Percentiles rank a stretch among this genome's conserved stretches.
phyloP scores from a whole-genome alignment of 2,113 vertebrate species.

The Illadopsis cleaveri region DNA sequence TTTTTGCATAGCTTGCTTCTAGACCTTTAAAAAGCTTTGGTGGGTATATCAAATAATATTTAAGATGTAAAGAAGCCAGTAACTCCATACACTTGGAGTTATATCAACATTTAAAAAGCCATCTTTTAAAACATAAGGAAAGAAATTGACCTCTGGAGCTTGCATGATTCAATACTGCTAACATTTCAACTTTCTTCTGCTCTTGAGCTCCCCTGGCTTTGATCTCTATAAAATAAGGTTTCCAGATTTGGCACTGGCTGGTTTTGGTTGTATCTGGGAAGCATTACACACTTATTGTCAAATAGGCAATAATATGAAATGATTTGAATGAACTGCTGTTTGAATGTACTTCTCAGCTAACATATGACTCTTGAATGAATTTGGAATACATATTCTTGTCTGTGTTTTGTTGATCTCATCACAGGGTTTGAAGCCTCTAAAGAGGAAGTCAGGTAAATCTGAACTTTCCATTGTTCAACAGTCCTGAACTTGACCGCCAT shows the following conservation, averaged over 20 bases:
- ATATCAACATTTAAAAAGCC: background rate
- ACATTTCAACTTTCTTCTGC: background rate
- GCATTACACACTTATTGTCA: background rate
- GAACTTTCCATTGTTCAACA: background rate
- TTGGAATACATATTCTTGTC: background rate
- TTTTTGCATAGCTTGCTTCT: background rate
- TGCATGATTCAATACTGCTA: background rate
- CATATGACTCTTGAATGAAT: accelerated
- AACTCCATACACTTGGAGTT: background rate
- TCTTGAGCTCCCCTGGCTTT: background rate
- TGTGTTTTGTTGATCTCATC: background rate
- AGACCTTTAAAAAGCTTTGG: background rate
- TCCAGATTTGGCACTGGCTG: background rate
- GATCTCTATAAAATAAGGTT: background rate
- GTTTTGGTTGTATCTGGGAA: background rate
- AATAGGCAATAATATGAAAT: background rate
- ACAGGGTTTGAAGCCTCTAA: background rate
- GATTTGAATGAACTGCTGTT: background rate
- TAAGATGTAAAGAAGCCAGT: background rate
- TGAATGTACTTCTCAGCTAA: background rate
- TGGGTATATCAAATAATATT: background rate
- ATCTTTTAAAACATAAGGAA: background rate
- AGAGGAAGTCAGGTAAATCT: background rate
- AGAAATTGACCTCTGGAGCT: background rate
- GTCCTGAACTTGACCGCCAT: background rate